These are phyloP conservation scores for Enteromius argenteus DNA, from an alignment of 2,797 vertebrate species.

Conservation along the genomic window DNA sequence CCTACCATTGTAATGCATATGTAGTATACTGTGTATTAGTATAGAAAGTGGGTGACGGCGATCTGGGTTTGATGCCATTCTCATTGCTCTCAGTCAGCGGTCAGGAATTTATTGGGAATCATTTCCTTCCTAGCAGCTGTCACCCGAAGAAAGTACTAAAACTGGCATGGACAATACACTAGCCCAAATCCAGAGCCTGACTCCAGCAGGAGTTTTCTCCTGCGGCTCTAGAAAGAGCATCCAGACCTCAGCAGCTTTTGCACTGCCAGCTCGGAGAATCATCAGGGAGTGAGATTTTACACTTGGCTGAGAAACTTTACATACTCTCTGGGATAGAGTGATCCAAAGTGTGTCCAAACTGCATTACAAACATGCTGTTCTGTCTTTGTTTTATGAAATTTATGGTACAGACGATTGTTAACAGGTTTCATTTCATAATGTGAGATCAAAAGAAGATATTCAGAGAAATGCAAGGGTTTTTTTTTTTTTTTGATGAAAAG, in stretches of 20 bases:
- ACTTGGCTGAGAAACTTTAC: slow-evolving; percentile 3
- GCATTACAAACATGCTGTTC: background rate
- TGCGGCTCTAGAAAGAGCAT: slow-evolving; percentile 53
- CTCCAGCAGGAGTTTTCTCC: slow-evolving; percentile 52
- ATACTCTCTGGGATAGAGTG: background rate
- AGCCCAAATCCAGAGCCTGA: slow-evolving; percentile 54
- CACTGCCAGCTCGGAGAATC: slow-evolving; percentile 71
- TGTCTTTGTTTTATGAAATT: background rate
- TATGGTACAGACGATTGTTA: background rate
- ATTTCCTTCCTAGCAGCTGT: slow-evolving; percentile 18
- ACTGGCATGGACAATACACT: background rate
- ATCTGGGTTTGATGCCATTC: background rate
- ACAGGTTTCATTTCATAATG: background rate
- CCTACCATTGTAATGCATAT: background rate
- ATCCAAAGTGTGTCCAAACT: background rate
- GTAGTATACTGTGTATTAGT: background rate
- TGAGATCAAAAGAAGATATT: background rate
- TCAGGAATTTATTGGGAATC: slow-evolving; percentile 21
- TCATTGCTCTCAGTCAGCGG: background rate
- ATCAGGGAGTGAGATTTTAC: slow-evolving; percentile 35
- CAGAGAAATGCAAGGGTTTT: background rate
- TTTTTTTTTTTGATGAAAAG: background rate
- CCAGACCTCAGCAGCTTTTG: slow-evolving; percentile 72
- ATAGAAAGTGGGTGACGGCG: background rate
- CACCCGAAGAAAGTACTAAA: slow-evolving; percentile 23